Evolutionary conservation across 1,140 invertebrate genomes (phyloP).

Genomic region (Diachasmimorpha longicaudata): DNA sequence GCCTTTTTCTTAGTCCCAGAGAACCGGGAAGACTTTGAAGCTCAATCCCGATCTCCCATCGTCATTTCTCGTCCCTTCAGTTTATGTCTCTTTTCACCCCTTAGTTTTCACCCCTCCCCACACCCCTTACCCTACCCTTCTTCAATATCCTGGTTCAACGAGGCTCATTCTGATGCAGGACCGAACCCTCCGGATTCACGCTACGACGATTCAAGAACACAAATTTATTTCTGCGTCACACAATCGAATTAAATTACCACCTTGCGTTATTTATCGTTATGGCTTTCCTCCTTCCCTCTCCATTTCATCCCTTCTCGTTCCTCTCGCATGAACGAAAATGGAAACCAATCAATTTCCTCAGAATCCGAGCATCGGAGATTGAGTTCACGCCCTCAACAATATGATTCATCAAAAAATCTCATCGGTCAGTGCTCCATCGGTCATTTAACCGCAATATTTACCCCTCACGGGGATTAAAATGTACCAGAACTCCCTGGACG

Average conservation of each 20-base stretch:
- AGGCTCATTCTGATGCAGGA: conserved; percentile 45
- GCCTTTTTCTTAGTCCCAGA: background rate
- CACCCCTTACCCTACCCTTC: background rate
- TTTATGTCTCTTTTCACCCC: conserved; percentile 9
- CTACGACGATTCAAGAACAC: conserved; percentile 34
- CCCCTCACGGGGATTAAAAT: background rate
- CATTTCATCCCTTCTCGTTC: background rate
- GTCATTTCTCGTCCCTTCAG: background rate
- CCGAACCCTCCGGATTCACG: conserved; percentile 35
- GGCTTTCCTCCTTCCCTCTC: background rate
- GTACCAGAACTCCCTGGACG: background rate
- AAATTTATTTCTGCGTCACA: conserved; percentile 41
- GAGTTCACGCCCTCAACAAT: background rate
- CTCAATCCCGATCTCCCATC: conserved; percentile 13
- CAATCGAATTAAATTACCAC: conserved; percentile 9
- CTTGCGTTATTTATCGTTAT: background rate
- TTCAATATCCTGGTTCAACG: conserved; percentile 40
- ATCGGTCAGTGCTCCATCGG: too few relatives aligned
- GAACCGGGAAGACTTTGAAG: background rate
- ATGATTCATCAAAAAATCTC: too few relatives aligned
- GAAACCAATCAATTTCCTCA: background rate
- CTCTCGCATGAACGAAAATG: background rate
- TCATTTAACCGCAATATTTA: background rate
- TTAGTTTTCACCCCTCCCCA: conserved; percentile 25
- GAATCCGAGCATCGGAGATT: background rate